Percentiles rank a stretch among this genome's conserved stretches.
Conservation (phyloP, 2,797 vertebrate genomes). For the Ispidina picta region DNA sequence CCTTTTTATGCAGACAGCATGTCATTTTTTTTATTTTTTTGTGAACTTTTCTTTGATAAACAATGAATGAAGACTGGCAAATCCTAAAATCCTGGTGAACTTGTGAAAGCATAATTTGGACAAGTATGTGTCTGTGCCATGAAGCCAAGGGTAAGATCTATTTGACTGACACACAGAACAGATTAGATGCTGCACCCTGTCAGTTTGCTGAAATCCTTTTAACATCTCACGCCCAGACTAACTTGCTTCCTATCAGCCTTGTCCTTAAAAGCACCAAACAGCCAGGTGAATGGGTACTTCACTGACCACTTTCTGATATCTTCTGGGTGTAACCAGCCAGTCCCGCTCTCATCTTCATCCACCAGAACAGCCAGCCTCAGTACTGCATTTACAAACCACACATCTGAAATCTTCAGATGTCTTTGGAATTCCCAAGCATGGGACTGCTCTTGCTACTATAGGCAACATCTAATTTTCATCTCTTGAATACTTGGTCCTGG, state of each 20-base stretch:
- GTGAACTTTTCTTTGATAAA: neutral
- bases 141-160: neutral
- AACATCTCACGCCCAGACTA: neutral
- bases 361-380: neutral
- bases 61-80: neutral
- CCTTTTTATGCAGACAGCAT: neutral
- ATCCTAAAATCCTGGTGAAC: neutral
- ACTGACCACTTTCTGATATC: neutral
- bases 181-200: neutral
- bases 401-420: neutral
- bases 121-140: neutral
- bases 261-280: neutral
- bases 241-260: neutral
- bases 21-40: constrained; percentile 6
- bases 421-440: neutral
- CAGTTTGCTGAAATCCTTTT: neutral
- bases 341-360: neutral
- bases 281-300: neutral
- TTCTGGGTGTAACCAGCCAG: neutral
- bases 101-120: neutral
- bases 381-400: neutral
- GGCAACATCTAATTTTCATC: neutral
- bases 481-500: neutral
- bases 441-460: neutral
- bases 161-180: neutral